Evolutionary conservation across 1,140 invertebrate genomes (phyloP).

Genomic region (Charaxes varanes): DNA sequence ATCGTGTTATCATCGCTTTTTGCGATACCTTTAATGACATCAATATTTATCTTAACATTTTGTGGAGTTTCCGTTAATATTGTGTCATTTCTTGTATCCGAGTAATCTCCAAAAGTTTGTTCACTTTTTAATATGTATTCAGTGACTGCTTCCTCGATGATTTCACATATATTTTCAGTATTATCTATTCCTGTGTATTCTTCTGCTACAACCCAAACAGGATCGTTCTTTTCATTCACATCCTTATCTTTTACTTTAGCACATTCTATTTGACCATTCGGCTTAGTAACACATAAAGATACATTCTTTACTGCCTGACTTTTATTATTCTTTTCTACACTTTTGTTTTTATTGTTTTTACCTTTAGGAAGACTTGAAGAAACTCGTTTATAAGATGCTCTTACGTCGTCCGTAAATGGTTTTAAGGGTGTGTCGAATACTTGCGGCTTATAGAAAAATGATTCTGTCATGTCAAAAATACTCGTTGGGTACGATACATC

Average conservation of each 20-base stretch:
- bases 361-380: constrained; percentile 8
- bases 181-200: not conserved
- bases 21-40: not conserved
- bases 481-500: constrained; percentile 46
- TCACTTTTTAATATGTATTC: too few species aligned
- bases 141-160: too few species aligned
- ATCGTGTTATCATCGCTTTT: not conserved
- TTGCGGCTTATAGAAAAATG: constrained; percentile 34
- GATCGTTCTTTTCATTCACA: not conserved
- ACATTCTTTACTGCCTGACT: not conserved
- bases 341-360: not conserved
- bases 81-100: too few species aligned
- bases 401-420: constrained; percentile 42
- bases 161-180: constrained; percentile 1
- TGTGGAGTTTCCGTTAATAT: not conserved
- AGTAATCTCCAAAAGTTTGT: too few species aligned
- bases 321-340: not conserved
- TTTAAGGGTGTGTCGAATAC: constrained; percentile 22
- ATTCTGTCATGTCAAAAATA: constrained; percentile 33
- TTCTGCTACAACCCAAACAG: not conserved
- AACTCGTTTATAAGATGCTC: constrained; percentile 30
- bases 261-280: too few species aligned
- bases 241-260: not conserved
- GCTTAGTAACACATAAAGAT: too few species aligned
- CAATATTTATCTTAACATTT: constrained; percentile 2